phyloP scores from a whole-genome alignment of 2,113 vertebrate species.

The Onychorhynchus coronatus region DNA sequence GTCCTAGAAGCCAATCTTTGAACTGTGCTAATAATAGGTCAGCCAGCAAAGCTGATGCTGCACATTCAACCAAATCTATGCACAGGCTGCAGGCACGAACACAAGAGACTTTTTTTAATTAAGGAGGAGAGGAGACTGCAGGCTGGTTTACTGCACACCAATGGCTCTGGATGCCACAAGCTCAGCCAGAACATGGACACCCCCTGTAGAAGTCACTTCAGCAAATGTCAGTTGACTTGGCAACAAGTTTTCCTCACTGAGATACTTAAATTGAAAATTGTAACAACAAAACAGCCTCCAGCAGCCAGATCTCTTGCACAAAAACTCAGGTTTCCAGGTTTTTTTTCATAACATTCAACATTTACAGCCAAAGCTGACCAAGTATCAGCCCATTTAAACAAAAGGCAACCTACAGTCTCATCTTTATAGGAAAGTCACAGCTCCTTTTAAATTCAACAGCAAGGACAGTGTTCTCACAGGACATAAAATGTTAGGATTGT shows the following conservation, averaged over 20 bases:
- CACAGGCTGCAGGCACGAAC: background rate
- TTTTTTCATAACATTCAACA: too few species aligned
- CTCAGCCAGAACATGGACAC: background rate
- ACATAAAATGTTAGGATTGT: background rate
- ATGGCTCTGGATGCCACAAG: background rate
- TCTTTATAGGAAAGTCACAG: background rate
- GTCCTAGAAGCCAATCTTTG: background rate
- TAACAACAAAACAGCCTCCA: background rate
- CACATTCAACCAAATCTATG: background rate
- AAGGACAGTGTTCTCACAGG: background rate
- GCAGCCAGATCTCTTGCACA: background rate
- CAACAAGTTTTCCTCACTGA: background rate
- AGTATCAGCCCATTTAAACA: background rate
- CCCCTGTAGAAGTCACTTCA: background rate
- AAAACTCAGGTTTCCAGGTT: background rate
- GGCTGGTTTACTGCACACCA: background rate
- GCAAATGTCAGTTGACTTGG: fast-evolving
- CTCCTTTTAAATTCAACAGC: background rate
- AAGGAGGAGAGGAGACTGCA: background rate
- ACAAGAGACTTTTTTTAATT: background rate
- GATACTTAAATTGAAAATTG: background rate
- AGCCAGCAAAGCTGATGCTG: background rate
- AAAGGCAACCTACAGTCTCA: background rate
- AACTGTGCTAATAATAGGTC: conserved; percentile 11
- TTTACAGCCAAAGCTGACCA: background rate